These are phyloP conservation scores for Semotilus atromaculatus DNA, from an alignment of 2,797 vertebrate genomes.

Conservation along the genomic window DNA sequence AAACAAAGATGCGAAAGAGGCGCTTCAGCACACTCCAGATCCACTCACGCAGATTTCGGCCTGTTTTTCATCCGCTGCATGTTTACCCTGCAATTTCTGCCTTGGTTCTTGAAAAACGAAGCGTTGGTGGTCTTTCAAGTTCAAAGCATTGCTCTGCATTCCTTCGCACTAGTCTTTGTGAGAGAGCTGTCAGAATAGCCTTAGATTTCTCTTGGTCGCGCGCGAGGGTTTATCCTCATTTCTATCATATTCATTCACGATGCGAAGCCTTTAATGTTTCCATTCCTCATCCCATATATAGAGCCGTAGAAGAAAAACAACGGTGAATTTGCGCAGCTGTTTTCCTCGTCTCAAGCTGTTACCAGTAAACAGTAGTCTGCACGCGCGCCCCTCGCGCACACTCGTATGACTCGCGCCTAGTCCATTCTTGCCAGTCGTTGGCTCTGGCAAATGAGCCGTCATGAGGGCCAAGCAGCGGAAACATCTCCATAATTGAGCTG, in stretches of 20 bases:
- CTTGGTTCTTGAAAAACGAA: conserved; percentile 61
- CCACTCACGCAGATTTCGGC: conserved; percentile 35
- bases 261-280: not conserved
- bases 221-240: conserved; percentile 20
- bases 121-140: conserved; percentile 63
- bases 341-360: conserved; percentile 35
- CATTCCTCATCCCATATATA: not conserved
- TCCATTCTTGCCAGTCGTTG: conserved; percentile 41
- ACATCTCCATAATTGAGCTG: conserved; percentile 42
- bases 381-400: conserved; percentile 45
- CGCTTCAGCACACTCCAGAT: conserved; percentile 52
- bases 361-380: conserved; percentile 44
- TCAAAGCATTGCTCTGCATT: conserved; percentile 71
- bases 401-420: conserved; percentile 51
- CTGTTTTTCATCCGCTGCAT: conserved; percentile 38
- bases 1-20: conserved; percentile 71
- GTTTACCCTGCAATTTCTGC: conserved; percentile 27
- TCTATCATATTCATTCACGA: conserved; percentile 11
- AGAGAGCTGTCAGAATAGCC: conserved; percentile 14
- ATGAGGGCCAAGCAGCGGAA: conserved; percentile 39
- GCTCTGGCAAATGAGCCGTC: conserved; percentile 41
- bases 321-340: conserved; percentile 35
- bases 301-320: conserved; percentile 1
- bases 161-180: conserved; percentile 61
- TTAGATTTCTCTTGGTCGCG: conserved; percentile 3